Conservation (phyloP, 2,113 vertebrate species). For the Sturnira hondurensis region DNA sequence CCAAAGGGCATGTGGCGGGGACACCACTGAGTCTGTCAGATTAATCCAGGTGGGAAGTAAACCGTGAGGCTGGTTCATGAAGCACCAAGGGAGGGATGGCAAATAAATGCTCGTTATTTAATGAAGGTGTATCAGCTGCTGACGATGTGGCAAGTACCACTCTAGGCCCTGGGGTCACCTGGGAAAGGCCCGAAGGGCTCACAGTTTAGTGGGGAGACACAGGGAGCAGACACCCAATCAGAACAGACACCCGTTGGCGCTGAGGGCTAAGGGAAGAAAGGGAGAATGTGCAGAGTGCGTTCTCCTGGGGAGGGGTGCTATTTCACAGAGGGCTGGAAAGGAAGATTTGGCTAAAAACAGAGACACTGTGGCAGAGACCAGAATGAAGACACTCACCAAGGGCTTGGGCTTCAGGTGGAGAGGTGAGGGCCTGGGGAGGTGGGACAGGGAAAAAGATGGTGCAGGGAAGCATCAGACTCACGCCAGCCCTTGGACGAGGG, state of each 20-base stretch:
- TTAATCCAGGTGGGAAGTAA: neutral
- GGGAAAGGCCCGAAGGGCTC: neutral
- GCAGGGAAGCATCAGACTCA: neutral
- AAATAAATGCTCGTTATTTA: too few species aligned
- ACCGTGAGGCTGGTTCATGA: neutral
- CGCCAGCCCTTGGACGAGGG: neutral
- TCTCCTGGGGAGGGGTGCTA: neutral
- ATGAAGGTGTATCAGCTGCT: neutral
- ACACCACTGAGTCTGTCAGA: rapidly evolving
- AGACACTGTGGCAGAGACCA: neutral
- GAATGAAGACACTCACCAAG: neutral
- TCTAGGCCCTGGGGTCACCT: neutral
- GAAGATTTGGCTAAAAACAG: neutral
- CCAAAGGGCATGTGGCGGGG: too few species aligned
- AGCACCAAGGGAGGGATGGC: neutral
- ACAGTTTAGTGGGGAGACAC: too few species aligned
- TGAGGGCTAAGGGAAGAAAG: neutral
- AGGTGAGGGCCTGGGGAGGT: neutral
- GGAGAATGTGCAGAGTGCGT: neutral
- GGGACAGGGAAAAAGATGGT: neutral
- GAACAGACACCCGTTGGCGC: neutral
- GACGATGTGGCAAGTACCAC: too few species aligned
- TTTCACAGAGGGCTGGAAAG: neutral
- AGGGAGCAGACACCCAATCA: neutral
- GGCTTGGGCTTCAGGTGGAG: neutral